A percentile compares a stretch with the other conserved stretches of the same genome.
Evolutionary conservation across 2,113 vertebrate species (phyloP).

Genomic region (human (Homo sapiens)): GRCh38 chr2:75501501-75502000

Average conservation of each 20-base stretch:
- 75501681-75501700: not conserved
- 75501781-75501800: not conserved
- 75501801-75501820: not conserved
- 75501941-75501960: not conserved
- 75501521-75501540: not conserved
- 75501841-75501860: not conserved
- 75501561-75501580: not conserved
- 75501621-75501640: not conserved
- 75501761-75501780: not conserved
- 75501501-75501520: not conserved
- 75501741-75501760: not conserved
- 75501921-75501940: not conserved
- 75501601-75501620: not conserved
- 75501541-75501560: not conserved
- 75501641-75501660: not conserved
- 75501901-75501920: not conserved
- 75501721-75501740: not conserved
- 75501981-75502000: not conserved
- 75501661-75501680: not conserved
- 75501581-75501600: not conserved
- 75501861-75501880: not conserved
- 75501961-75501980: not conserved
- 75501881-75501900: not conserved
- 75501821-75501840: not conserved
- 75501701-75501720: not conserved